Base-by-base conservation (phyloP, 1,140 invertebrate species). In the Calephelis virginiensis region DNA sequence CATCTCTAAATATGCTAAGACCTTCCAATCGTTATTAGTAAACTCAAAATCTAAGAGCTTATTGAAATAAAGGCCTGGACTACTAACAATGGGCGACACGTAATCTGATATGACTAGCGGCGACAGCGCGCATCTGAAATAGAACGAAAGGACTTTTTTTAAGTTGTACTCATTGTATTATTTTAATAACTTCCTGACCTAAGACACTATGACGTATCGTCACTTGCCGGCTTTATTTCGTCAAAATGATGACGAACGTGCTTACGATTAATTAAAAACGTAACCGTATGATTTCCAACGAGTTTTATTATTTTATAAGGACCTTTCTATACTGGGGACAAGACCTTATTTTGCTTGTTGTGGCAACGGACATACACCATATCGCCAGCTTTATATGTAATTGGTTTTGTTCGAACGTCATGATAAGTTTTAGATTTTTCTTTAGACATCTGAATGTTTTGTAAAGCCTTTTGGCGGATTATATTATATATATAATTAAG, bases 391-490 rank as follows among this genome's bases (percentile, higher is more conserved):
- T 70, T 66, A 28, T 66, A 66, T 49, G 63, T 28, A 14, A 63
- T 14, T 7, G 67, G 40, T 1, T 53, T 64, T 10, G 47, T 47
- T 12, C 61, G 67, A 14, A 12, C n/a, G 28, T 73, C 68, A 10
- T 67, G 68, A 12, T 65, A 67, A 11, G 48, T 46, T 53, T 67
- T 71, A 10, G 65, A 67, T 9, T 12, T 59, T 71, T 71, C 61
- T 69, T 70, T 68, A 11, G 69, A 3, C 17, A 17, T 17, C 49
- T 62, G 61, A 6, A 70, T 74, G 37, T 66, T 67, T 66, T 68
- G 40, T 7, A 68, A n/a, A 1, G 68, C 66, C 63, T 64, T 71
- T 11, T 70, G 48, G 37, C 49, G 45, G n/a, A n/a, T n/a, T n/a
- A n/a, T n/a, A n/a, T n/a, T n/a, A n/a, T n/a, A n/a, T n/a, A n/a